Evolutionary conservation across 2,113 vertebrate genomes (phyloP).

Genomic region (Paratilapia polleni): DNA sequence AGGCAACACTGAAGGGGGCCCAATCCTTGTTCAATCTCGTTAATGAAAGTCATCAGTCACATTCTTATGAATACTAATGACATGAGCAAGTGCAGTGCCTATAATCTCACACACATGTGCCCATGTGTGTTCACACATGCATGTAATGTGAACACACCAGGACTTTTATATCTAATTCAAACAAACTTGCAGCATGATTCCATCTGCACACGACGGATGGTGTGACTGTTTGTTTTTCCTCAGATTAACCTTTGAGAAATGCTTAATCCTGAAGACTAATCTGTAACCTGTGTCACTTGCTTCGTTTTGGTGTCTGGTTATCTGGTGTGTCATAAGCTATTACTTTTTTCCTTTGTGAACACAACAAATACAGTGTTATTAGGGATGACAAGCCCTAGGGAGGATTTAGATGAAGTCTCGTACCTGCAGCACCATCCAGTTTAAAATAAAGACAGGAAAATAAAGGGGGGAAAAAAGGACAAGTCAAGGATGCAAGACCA

Average conservation of each 20-base stretch:
- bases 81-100: conserved; percentile 24
- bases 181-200: conserved; percentile 36
- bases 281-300: conserved; percentile 52
- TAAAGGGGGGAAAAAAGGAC: neutral
- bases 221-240: conserved; percentile 57
- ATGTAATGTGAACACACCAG: conserved; percentile 11
- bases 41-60: conserved; percentile 79
- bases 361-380: conserved; percentile 44
- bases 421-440: neutral
- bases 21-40: conserved; percentile 70
- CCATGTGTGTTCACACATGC: neutral
- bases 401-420: conserved; percentile 20
- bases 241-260: conserved; percentile 55
- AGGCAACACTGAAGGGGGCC: conserved; percentile 65
- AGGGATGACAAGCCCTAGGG: conserved; percentile 9
- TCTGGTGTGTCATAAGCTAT: conserved; percentile 23
- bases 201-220: conserved; percentile 10
- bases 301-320: conserved; percentile 41
- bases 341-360: conserved; percentile 19
- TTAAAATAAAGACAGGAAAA: neutral
- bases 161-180: conserved; percentile 43
- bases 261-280: conserved; percentile 47
- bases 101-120: conserved; percentile 25
- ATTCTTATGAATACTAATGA: conserved; percentile 71
- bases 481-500: neutral